Evolutionary conservation across 1,140 invertebrate species (phyloP).

Genomic region (Tigriopus japonicus): DNA sequence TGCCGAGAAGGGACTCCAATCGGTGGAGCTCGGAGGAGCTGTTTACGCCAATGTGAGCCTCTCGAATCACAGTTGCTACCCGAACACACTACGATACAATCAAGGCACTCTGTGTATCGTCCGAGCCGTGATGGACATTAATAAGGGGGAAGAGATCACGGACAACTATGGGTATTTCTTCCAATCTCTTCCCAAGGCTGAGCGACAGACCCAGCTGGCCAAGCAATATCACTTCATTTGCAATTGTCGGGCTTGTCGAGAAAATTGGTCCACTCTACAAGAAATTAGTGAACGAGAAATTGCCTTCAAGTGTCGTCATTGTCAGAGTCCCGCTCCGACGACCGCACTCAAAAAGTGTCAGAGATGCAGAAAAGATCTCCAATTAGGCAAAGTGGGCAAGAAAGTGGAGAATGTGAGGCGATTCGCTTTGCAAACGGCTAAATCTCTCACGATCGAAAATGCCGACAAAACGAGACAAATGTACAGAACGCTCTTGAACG

Average conservation of each 20-base stretch:
- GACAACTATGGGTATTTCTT: slow-evolving; percentile 41
- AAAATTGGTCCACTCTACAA: slow-evolving; percentile 1
- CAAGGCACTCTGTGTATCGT: slow-evolving; percentile 29
- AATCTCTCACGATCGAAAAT: neutral
- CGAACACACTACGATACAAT: slow-evolving; percentile 35
- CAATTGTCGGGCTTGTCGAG: slow-evolving; percentile 9
- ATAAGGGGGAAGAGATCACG: slow-evolving; percentile 33
- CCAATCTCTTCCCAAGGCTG: slow-evolving; percentile 13
- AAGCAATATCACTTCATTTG: slow-evolving; percentile 14
- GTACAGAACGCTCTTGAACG: neutral
- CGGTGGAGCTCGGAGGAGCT: slow-evolving; percentile 33
- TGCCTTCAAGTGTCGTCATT: neutral
- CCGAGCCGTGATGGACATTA: slow-evolving; percentile 28
- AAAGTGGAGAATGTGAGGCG: neutral
- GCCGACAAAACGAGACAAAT: neutral
- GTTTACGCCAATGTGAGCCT: slow-evolving; percentile 40
- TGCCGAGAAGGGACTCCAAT: slow-evolving; percentile 18
- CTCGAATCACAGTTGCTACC: slow-evolving; percentile 40
- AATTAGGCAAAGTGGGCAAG: neutral
- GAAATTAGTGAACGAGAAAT: neutral
- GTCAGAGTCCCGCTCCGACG: neutral
- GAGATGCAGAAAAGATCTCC: neutral
- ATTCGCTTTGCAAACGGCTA: neutral
- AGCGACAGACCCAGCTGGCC: neutral
- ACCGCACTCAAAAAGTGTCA: neutral